Percentiles rank a stretch among this genome's conserved stretches.
Conservation (phyloP, 2,797 vertebrate species). For the Threskiornis aethiopicus region DNA sequence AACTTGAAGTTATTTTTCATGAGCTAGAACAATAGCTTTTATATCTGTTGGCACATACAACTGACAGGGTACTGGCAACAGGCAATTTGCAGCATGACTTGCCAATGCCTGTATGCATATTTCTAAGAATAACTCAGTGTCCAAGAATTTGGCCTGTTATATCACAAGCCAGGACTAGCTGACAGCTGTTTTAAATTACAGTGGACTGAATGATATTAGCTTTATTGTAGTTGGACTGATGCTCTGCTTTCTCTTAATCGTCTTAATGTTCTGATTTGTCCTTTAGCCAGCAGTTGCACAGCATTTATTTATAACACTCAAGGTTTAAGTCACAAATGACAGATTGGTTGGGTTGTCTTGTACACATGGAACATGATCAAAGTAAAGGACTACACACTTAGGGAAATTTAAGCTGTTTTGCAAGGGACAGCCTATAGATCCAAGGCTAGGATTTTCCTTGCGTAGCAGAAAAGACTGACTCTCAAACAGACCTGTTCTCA, state of each 20-base stretch:
- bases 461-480: conserved; percentile 20
- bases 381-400: conserved; percentile 45
- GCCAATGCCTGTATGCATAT: conserved; percentile 74
- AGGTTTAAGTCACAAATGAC: conserved; percentile 68
- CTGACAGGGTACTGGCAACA: conserved; percentile 78
- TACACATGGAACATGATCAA: conserved; percentile 66
- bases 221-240: conserved; percentile 69
- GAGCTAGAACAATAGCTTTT: conserved; percentile 73
- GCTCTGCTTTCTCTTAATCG: conserved; percentile 58
- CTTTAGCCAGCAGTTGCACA: conserved; percentile 49
- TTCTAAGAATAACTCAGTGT: conserved; percentile 84
- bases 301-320: conserved; percentile 71
- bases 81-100: conserved; percentile 68
- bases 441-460: conserved; percentile 57
- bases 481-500: conserved; percentile 17
- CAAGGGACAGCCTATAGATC: conserved; percentile 47
- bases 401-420: conserved; percentile 54
- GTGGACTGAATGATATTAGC: conserved; percentile 65
- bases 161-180: conserved; percentile 69
- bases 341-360: conserved; percentile 63
- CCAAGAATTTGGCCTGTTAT: conserved; percentile 79
- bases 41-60: conserved; percentile 71
- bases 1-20: conserved; percentile 73
- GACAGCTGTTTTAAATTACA: conserved; percentile 80
- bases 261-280: conserved; percentile 70